These are phyloP conservation scores for Eublepharis macularius DNA, from an alignment of 2,113 vertebrate species.

Conservation along the genomic window DNA sequence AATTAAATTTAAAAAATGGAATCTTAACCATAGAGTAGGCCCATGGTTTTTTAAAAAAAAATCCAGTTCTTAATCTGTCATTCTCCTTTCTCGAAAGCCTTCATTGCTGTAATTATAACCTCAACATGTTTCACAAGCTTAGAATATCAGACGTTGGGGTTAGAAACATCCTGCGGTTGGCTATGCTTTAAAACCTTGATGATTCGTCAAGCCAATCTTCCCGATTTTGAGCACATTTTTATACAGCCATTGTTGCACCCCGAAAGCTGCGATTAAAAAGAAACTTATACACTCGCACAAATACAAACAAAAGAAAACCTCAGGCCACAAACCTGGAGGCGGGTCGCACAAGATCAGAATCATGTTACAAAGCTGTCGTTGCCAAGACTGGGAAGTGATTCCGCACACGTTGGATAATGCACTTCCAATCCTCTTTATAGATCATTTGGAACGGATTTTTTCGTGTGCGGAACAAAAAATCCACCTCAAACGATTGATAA, in stretches of 20 bases:
- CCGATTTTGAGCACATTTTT: neutral
- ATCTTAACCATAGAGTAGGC: neutral
- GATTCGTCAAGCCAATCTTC: neutral
- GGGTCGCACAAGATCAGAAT: neutral
- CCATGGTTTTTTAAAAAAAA: neutral
- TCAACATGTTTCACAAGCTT: slow-evolving; percentile 64
- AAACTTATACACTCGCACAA: neutral
- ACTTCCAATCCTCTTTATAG: too few species aligned
- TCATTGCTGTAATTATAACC: slow-evolving; percentile 65
- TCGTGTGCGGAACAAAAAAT: too few species aligned
- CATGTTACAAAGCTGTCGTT: neutral
- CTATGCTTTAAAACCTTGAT: slow-evolving; percentile 8
- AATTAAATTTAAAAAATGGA: neutral
- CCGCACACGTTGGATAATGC: too few species aligned
- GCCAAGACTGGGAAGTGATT: neutral
- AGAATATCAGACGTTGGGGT: slow-evolving; percentile 51
- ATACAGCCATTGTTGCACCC: neutral
- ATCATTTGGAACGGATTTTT: too few species aligned
- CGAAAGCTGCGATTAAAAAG: neutral
- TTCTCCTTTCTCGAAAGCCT: slow-evolving; percentile 41
- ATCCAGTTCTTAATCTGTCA: neutral
- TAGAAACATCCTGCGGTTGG: slow-evolving; percentile 11
- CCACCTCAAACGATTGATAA: too few species aligned
- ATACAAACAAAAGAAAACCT: neutral
- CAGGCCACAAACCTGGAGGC: neutral